phyloP scores from a whole-genome alignment of 2,797 vertebrate species.

The Melanotaenia parkinsoni region DNA sequence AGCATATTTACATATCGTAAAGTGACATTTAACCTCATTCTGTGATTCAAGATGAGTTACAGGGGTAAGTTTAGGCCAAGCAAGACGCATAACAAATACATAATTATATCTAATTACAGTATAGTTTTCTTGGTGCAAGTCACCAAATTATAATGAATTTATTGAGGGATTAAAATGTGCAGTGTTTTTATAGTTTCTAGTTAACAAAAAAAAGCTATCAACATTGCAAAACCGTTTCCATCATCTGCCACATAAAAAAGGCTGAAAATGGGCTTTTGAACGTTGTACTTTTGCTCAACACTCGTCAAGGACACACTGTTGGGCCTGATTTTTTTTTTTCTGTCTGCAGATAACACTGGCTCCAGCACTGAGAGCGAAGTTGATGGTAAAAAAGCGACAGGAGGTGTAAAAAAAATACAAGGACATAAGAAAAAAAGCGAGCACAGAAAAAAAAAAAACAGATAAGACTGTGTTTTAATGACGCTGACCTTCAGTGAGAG shows the following conservation, averaged over 20 bases:
- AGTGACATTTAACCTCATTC: slow-evolving; percentile 15
- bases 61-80: slow-evolving; percentile 1
- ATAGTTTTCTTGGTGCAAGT: slow-evolving; percentile 7
- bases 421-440: slow-evolving; percentile 68
- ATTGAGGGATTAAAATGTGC: slow-evolving; percentile 21
- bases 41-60: slow-evolving; percentile 6
- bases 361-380: slow-evolving; percentile 45
- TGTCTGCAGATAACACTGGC: slow-evolving; percentile 67
- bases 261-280: slow-evolving; percentile 36
- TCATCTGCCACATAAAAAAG: slow-evolving; percentile 20
- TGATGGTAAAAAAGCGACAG: slow-evolving; percentile 60
- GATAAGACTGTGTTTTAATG: slow-evolving; percentile 74
- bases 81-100: slow-evolving; percentile 16
- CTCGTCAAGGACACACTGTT: slow-evolving; percentile 55
- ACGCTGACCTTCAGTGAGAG: slow-evolving; percentile 74
- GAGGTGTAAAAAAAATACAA: slow-evolving; percentile 70
- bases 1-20: slow-evolving; percentile 17
- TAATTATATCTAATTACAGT: slow-evolving; percentile 14
- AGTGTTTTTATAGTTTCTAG: neutral
- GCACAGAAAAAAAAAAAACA: slow-evolving; percentile 51
- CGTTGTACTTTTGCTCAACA: slow-evolving; percentile 23
- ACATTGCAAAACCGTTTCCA: slow-evolving; percentile 16
- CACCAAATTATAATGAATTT: slow-evolving; percentile 10
- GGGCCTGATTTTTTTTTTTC: slow-evolving; percentile 41
- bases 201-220: slow-evolving; percentile 12